A percentile compares a stretch with the other conserved stretches of the same genome.
Evolutionary conservation across 1,140 invertebrate genomes (phyloP).

Genomic region (Xylocopa sonorina): DNA sequence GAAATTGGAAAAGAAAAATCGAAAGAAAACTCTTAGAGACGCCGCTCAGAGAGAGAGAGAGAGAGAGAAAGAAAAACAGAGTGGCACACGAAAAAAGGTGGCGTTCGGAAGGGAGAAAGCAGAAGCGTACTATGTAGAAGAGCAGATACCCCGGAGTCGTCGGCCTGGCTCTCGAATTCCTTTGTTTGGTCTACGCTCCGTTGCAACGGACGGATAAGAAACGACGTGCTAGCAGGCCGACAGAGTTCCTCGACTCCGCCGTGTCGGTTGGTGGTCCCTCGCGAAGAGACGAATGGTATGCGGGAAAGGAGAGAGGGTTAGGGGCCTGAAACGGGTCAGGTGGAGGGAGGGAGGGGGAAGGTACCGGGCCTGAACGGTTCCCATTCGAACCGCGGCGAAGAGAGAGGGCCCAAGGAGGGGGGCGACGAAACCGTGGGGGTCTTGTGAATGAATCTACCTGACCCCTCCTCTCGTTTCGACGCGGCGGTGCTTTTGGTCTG

Average conservation of each 20-base stretch:
- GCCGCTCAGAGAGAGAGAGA: background rate
- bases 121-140: background rate
- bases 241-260: constrained; percentile 64
- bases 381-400: background rate
- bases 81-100: background rate
- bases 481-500: constrained; percentile 69
- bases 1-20: background rate
- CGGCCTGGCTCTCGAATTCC: constrained; percentile 62
- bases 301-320: constrained; percentile 30
- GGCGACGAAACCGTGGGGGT: constrained; percentile 64
- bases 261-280: constrained; percentile 71
- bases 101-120: background rate
- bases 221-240: constrained; percentile 60
- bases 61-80: background rate
- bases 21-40: background rate
- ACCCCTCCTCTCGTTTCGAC: constrained; percentile 20
- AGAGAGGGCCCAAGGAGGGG: background rate
- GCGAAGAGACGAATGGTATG: constrained; percentile 66
- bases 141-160: constrained; percentile 56
- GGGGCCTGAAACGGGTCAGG: constrained; percentile 13
- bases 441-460: constrained; percentile 74
- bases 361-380: constrained; percentile 24
- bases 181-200: constrained; percentile 71
- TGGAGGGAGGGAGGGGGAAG: constrained; percentile 17
- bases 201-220: constrained; percentile 65